A percentile compares a stretch with the other conserved stretches of the same genome.
These are phyloP conservation scores for Nesogale talazaci DNA, from an alignment of 2,113 vertebrate species.

Conservation along the genomic window DNA sequence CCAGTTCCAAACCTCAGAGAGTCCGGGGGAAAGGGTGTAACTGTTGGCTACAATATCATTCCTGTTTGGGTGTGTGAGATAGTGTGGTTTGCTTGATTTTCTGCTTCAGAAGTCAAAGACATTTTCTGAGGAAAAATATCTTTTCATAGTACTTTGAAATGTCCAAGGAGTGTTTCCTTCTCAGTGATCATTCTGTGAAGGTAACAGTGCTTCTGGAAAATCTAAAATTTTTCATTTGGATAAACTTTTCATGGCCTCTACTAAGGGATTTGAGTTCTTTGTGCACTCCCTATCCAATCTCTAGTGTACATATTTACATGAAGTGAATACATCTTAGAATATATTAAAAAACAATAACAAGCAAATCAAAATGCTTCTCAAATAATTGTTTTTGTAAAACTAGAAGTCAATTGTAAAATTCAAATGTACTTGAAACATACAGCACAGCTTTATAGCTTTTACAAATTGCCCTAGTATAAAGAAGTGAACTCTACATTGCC, in stretches of 20 bases:
- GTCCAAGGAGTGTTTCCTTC: conserved; percentile 6
- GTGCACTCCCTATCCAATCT: not conserved
- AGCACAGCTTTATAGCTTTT: no score
- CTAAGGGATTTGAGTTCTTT: conserved; percentile 18
- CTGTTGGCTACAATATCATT: not conserved
- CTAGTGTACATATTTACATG: not conserved
- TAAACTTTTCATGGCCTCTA: conserved; percentile 50
- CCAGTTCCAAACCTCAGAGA: not conserved
- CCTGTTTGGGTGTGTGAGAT: not conserved
- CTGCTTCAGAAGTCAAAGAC: conserved; percentile 39
- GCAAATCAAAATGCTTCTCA: not conserved
- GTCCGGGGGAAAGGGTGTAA: not conserved
- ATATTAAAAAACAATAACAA: not conserved
- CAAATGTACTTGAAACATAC: not conserved
- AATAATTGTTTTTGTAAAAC: conserved; percentile 28
- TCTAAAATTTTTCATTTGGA: conserved; percentile 33
- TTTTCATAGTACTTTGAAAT: conserved; percentile 29
- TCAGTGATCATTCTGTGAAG: conserved; percentile 28
- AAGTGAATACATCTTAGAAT: not conserved
- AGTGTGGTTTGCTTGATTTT: not conserved
- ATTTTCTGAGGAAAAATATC: not conserved
- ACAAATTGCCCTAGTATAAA: not conserved
- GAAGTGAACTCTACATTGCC: not conserved
- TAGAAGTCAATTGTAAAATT: not conserved
- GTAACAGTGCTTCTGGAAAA: conserved; percentile 28